These are phyloP conservation scores for Tyto alba DNA, from an alignment of 2,113 vertebrate genomes.

Conservation along the genomic window DNA sequence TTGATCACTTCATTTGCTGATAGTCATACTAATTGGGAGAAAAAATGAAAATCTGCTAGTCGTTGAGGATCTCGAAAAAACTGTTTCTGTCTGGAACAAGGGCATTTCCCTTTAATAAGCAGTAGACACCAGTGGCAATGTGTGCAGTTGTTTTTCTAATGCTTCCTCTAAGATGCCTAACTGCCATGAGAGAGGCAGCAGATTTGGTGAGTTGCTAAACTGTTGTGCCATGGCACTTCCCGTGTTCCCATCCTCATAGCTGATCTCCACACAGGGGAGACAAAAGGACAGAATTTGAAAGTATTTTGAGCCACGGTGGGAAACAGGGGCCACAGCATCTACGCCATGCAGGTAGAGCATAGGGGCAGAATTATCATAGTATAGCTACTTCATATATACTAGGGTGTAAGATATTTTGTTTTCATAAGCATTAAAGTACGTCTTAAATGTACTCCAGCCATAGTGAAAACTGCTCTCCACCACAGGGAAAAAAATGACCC, in stretches of 20 bases:
- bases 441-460: background rate
- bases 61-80: background rate
- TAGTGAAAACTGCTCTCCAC: slow-evolving; percentile 12
- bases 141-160: background rate
- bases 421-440: background rate
- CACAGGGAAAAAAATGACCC: background rate
- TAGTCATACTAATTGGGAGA: background rate
- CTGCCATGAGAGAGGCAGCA: background rate
- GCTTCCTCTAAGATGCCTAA: background rate
- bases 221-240: background rate
- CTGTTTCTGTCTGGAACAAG: background rate
- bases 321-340: background rate
- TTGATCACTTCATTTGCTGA: background rate
- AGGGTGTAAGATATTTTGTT: background rate
- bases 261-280: background rate
- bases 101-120: background rate
- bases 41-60: background rate
- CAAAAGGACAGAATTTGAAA: background rate
- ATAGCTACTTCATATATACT: background rate
- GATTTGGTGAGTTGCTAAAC: background rate
- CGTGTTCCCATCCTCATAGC: background rate
- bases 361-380: background rate
- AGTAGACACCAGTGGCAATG: too few species aligned
- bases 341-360: fast-evolving
- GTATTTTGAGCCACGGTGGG: background rate